Conservation (phyloP, 2,888 invertebrate species). For the Urechis unicinctus region DNA sequence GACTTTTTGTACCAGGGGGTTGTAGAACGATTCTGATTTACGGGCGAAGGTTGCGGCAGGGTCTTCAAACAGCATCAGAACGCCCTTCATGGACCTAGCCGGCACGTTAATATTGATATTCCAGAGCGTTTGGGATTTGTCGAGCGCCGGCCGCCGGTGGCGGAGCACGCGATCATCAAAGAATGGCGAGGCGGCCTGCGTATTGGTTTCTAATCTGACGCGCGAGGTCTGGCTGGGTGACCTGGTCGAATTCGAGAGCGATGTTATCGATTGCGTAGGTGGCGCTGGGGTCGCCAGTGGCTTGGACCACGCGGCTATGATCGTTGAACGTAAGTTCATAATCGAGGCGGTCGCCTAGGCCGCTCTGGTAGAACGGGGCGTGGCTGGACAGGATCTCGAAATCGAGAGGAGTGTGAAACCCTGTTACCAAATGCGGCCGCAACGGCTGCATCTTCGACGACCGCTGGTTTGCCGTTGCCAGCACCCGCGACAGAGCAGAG, state of each 20-base stretch:
- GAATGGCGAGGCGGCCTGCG: conserved; percentile 1
- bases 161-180: conserved; percentile 19
- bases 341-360: too few relatives aligned
- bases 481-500: conserved; percentile 17
- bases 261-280: conserved; percentile 18
- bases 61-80: conserved; percentile 6
- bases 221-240: conserved; percentile 15
- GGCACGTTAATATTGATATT: conserved; percentile 4
- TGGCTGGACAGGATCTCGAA: conserved; percentile 19
- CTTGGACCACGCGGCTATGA: too few relatives aligned
- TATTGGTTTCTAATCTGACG: conserved; percentile 14
- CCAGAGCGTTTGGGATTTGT: conserved; percentile 2
- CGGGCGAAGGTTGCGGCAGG: conserved; percentile 2
- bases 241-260: conserved; percentile 20
- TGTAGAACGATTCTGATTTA: conserved; percentile 5
- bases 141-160: conserved; percentile 9
- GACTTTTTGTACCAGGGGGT: conserved; percentile 5
- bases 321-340: too few relatives aligned
- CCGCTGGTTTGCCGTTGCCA: conserved; percentile 4
- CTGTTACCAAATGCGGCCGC: conserved; percentile 16
- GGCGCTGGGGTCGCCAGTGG: conserved; percentile 10
- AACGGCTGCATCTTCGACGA: conserved; percentile 18
- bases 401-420: conserved; percentile 17
- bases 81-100: too few relatives aligned
- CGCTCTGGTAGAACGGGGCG: conserved; percentile 11